A percentile compares a stretch with the other conserved stretches of the same genome.
These are phyloP conservation scores for Drosophila greeni DNA, from an alignment of 2,888 invertebrate genomes.

Conservation along the genomic window DNA sequence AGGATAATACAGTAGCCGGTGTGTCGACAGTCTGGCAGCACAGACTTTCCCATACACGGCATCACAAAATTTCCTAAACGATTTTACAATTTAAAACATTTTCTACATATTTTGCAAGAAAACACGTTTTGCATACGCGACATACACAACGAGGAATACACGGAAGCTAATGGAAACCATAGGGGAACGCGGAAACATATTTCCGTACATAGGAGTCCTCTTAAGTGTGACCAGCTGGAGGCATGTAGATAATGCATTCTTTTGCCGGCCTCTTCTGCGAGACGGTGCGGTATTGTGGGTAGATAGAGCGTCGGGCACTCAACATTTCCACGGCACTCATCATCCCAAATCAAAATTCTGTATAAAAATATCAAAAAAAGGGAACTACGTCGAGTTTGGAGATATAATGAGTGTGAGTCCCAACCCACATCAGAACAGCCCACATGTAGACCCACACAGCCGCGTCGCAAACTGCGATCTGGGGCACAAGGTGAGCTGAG, in stretches of 20 bases:
- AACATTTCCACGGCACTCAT: constrained; percentile 16
- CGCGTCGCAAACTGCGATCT: constrained; percentile 58
- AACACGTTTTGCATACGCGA: neutral
- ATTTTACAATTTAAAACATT: neutral
- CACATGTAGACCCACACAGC: constrained; percentile 58
- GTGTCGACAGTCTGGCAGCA: constrained; percentile 1
- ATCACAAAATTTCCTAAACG: neutral
- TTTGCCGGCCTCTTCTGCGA: neutral
- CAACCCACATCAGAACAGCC: constrained; percentile 55
- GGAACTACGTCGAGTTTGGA: constrained; percentile 18
- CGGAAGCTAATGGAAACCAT: neutral
- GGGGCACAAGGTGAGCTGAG: constrained; percentile 65
- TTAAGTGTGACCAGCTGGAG: constrained; percentile 4
- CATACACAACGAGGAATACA: neutral
- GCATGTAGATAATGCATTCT: neutral
- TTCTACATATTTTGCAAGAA: neutral
- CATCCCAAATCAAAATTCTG: constrained; percentile 59
- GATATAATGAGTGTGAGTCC: constrained; percentile 60
- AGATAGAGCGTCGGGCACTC: neutral
- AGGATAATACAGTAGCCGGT: neutral
- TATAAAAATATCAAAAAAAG: constrained; percentile 50
- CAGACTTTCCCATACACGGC: neutral
- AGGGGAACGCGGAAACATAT: neutral
- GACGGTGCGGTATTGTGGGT: neutral
- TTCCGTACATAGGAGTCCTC: neutral